Conservation (phyloP, 2,113 vertebrate genomes). For the Neodon shergylaensis region DNA sequence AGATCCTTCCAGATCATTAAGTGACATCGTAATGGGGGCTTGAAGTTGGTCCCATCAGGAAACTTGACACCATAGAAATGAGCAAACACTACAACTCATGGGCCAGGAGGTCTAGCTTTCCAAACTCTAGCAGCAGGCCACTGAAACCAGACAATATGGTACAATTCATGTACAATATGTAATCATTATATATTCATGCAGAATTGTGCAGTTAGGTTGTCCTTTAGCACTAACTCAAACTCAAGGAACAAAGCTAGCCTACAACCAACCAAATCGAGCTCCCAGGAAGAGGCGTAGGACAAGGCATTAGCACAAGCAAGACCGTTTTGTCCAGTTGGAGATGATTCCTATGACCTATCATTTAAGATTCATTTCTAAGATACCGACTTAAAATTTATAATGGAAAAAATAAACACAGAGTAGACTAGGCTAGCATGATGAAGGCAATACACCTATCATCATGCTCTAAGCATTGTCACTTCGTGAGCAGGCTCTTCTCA, state of each 20-base stretch:
- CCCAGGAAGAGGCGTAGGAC: neutral
- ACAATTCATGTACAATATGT: neutral
- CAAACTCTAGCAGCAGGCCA: neutral
- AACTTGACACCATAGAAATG: slow-evolving; percentile 8
- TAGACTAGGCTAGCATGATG: neutral
- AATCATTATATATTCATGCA: neutral
- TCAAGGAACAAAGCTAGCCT: neutral
- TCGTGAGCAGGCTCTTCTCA: neutral
- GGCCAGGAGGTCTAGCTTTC: neutral
- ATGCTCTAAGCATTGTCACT: neutral
- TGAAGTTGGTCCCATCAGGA: neutral
- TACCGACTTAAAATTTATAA: neutral
- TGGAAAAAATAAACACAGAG: neutral
- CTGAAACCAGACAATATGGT: neutral
- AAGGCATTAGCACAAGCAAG: neutral
- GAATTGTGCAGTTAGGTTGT: neutral
- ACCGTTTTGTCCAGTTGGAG: neutral
- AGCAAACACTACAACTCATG: neutral
- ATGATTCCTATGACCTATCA: neutral
- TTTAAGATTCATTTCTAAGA: slow-evolving; percentile 31
- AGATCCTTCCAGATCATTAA: neutral
- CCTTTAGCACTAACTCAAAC: neutral
- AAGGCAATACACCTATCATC: neutral
- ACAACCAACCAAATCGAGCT: neutral
- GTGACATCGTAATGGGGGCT: neutral